phyloP scores from a whole-genome alignment of 2,113 vertebrate genomes.

The Eclectus roratus region DNA sequence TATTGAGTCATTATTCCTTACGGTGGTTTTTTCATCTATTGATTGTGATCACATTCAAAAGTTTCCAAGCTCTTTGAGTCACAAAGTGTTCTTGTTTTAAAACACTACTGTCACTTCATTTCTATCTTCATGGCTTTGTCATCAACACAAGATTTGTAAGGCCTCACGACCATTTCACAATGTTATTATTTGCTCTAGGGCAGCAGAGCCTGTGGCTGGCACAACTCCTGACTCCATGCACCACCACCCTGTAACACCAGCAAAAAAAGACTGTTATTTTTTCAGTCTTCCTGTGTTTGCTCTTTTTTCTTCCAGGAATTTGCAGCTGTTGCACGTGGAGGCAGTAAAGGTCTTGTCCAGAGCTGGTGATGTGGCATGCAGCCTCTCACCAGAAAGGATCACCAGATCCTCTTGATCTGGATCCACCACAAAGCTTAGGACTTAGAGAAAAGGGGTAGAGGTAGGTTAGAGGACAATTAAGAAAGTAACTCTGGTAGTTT shows the following conservation, averaged over 20 bases:
- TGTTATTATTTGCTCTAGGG: neutral
- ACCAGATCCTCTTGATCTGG: neutral
- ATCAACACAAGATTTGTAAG: neutral
- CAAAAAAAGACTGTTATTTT: neutral
- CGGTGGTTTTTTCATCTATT: neutral
- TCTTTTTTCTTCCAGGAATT: neutral
- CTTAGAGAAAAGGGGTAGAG: neutral
- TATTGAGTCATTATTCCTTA: neutral
- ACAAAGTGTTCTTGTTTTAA: neutral
- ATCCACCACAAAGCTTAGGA: neutral
- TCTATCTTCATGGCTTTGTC: neutral
- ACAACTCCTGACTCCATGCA: neutral
- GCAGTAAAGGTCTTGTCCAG: neutral
- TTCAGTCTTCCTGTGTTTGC: neutral
- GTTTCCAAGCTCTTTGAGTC: neutral
- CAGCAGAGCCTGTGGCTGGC: neutral
- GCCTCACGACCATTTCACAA: neutral
- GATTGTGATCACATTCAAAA: neutral
- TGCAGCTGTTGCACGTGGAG: neutral
- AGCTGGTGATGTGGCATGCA: fast-evolving
- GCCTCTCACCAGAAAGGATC: neutral
- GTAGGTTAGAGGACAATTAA: neutral
- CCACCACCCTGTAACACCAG: neutral
- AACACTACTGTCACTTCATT: neutral
- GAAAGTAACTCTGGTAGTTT: fast-evolving